Evolutionary conservation across 2,797 vertebrate genomes (phyloP), one percentile per base, ranked within the genome.

Genomic region (Borostomias antarcticus): DNA sequence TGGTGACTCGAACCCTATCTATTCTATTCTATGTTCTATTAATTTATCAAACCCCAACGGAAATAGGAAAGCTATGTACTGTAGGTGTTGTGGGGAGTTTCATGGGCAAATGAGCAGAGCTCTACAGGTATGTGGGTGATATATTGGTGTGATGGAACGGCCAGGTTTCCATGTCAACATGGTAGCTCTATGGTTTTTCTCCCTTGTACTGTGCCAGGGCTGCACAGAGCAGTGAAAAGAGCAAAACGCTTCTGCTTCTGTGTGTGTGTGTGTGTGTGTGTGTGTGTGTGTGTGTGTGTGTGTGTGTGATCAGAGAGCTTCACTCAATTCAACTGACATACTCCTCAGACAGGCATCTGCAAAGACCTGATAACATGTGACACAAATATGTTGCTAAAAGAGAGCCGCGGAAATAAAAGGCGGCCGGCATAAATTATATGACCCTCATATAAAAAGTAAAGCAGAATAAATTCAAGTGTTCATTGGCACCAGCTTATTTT

Each of bases 151-250:
- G n/a, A n/a, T 17, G 15, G 17, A 45, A 45, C n/a, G 17, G 15
- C 17, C 15, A 45, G 13, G n/a, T 4, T 45, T 45, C 40, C n/a
- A n/a, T 21, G 19, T 64, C 58, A 68, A 10, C 65, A 28, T 58
- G 28, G 62, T 10, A 26, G 45, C 54, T 32, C 57, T 37, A 53
- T 54, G 58, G 50, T 35, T 58, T 64, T 32, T 70, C 63, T 76
- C 57, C 71, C 64, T 9, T 45, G 35, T 62, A 59, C n/a, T 69
- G 67, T 72, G 76, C 74, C 81, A 68, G 64, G 61, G 40, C 51
- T 56, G 61, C 71, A 56, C 23, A 11, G 32, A 15, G 65, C 17
- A 7, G 35, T 30, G 30, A 19, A 62, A 59, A 30, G 45, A 62
- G 26, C 73, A 61, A 50, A 5, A 26, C 8, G 53, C 19, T 28